Percentiles rank a stretch among this genome's conserved stretches.
phyloP scores from a whole-genome alignment of 2,888 invertebrate genomes.

The Cepaea hortensis region DNA sequence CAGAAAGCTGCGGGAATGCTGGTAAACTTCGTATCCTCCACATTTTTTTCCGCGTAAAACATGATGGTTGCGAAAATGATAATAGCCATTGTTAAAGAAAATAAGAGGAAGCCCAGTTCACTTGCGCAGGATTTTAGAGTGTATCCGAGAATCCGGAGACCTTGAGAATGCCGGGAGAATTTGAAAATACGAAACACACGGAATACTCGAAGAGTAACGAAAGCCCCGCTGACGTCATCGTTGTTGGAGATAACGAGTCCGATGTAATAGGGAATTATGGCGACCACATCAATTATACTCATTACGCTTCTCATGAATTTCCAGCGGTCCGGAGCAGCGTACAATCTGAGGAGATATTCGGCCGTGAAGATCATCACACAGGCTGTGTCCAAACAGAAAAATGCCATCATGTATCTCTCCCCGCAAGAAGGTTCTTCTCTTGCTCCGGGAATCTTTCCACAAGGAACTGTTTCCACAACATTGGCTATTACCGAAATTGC shows the following conservation, averaged over 20 bases:
- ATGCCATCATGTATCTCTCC: conserved; percentile 92
- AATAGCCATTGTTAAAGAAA: conserved; percentile 99
- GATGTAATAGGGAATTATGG: conserved; percentile 99
- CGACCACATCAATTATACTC: conserved; percentile 99
- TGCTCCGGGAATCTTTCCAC: conserved; percentile 84
- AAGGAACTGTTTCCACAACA: conserved; percentile 97
- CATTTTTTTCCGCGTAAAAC: conserved; percentile 99
- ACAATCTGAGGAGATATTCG: conserved; percentile 92
- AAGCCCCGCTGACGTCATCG: conserved; percentile 98
- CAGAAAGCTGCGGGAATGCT: conserved; percentile 99
- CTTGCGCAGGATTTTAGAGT: conserved; percentile 99
- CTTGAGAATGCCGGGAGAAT: conserved; percentile 99
- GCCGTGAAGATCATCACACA: conserved; percentile 99
- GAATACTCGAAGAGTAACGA: conserved; percentile 98
- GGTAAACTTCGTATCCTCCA: conserved; percentile 96
- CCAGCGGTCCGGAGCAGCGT: conserved; percentile 98
- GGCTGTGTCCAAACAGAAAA: conserved; percentile 99
- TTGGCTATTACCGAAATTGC: conserved; percentile 99
- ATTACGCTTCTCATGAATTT: conserved; percentile 98
- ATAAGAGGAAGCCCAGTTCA: conserved; percentile 98
- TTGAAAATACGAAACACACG: conserved; percentile 99
- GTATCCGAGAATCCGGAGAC: conserved; percentile 97
- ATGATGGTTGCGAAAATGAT: conserved; percentile 99
- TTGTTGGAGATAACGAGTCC: conserved; percentile 97
- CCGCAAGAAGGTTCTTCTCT: conserved; percentile 85